Percentiles rank a stretch among this genome's conserved stretches.
These are phyloP conservation scores for Procambarus virginalis DNA, from an alignment of 1,140 invertebrate genomes.

Conservation along the genomic window DNA sequence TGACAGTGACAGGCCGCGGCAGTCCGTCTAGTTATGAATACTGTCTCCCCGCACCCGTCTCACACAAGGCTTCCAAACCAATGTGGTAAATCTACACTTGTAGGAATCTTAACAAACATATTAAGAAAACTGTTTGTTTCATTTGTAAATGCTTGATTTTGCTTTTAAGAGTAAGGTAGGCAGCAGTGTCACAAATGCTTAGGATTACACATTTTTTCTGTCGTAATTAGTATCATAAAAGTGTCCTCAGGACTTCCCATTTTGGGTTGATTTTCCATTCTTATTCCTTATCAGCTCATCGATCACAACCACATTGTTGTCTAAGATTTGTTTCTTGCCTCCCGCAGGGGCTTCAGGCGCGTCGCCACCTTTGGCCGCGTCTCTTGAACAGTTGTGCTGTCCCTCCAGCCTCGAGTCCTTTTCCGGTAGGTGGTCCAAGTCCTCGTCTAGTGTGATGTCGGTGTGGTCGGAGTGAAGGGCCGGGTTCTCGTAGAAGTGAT, in stretches of 20 bases:
- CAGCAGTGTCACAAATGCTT: background rate
- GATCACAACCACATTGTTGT: constrained; percentile 58
- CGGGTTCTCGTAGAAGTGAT: constrained; percentile 70
- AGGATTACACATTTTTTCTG: constrained; percentile 39
- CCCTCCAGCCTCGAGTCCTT: constrained; percentile 31
- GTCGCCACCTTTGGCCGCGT: background rate
- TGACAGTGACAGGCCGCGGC: too few relatives aligned
- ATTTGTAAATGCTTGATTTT: background rate
- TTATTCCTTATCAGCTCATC: constrained; percentile 56
- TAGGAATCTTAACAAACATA: background rate
- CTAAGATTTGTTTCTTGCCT: background rate
- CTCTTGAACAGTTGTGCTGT: background rate
- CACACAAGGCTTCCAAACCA: background rate
- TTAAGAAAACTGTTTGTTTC: background rate
- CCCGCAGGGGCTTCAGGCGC: background rate
- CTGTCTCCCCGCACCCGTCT: background rate
- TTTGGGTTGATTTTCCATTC: constrained; percentile 20
- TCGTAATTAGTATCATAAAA: constrained; percentile 28
- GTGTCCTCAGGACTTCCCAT: constrained; percentile 49
- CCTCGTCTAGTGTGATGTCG: constrained; percentile 71
- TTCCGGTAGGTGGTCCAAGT: constrained; percentile 68
- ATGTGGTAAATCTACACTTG: background rate
- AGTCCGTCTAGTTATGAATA: background rate
- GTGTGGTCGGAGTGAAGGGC: constrained; percentile 71
- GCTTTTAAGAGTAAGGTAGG: background rate